phyloP scores from a whole-genome alignment of 2,888 invertebrate species.

The Onthophagus sagittarius region DNA sequence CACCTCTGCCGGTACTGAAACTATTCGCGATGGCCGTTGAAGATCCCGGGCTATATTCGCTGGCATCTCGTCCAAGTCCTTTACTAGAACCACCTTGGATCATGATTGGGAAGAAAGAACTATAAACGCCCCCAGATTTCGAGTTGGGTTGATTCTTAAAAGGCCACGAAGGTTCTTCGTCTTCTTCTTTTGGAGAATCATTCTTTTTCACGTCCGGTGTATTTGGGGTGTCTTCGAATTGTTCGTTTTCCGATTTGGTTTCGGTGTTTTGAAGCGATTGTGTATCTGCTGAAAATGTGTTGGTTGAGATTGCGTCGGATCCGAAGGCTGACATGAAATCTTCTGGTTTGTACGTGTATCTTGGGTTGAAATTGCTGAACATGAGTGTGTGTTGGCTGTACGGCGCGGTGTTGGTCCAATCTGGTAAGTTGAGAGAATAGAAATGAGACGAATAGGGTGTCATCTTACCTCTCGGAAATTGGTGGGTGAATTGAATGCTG shows the following conservation, averaged over 20 bases:
- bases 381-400: slow-evolving; percentile 41
- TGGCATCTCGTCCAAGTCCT: slow-evolving; percentile 25
- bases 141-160: slow-evolving; percentile 24
- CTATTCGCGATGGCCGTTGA: slow-evolving; percentile 70
- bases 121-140: slow-evolving; percentile 36
- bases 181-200: slow-evolving; percentile 44
- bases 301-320: slow-evolving; percentile 45
- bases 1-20: slow-evolving; percentile 67
- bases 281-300: slow-evolving; percentile 40
- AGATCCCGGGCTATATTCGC: slow-evolving; percentile 52
- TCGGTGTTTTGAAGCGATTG: slow-evolving; percentile 16
- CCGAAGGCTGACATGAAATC: slow-evolving; percentile 47
- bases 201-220: slow-evolving; percentile 21
- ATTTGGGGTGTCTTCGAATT: slow-evolving; percentile 19
- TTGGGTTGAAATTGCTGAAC: slow-evolving; percentile 36
- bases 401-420: slow-evolving; percentile 23
- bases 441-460: neutral
- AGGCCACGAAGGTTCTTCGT: slow-evolving; percentile 47
- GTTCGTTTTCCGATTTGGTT: slow-evolving; percentile 17
- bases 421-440: neutral
- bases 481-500: slow-evolving; percentile 2
- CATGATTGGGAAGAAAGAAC: slow-evolving; percentile 66
- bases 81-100: slow-evolving; percentile 46
- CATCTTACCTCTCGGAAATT: slow-evolving; percentile 4
- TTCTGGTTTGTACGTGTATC: slow-evolving; percentile 35